A percentile compares a stretch with the other conserved stretches of the same genome.
These are phyloP conservation scores for Phylloscopus collybita DNA, from an alignment of 2,797 vertebrate genomes.

Conservation along the genomic window DNA sequence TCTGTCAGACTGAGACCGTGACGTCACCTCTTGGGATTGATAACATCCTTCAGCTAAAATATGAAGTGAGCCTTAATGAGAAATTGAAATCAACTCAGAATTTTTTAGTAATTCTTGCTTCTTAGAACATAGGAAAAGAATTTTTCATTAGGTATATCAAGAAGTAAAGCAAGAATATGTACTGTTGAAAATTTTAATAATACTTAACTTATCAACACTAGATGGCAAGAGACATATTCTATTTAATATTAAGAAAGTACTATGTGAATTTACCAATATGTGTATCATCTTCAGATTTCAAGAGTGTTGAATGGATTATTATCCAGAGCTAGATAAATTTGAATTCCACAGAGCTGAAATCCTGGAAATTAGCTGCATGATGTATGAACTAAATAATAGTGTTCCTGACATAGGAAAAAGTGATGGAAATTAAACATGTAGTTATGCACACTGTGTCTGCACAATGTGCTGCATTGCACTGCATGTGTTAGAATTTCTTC, in stretches of 20 bases:
- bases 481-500: constrained; percentile 93
- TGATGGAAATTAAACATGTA: constrained; percentile 88
- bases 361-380: constrained; percentile 78
- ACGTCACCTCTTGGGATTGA: constrained; percentile 70
- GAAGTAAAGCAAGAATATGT: constrained; percentile 57
- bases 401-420: constrained; percentile 82
- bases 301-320: constrained; percentile 62
- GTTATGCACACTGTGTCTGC: constrained; percentile 87
- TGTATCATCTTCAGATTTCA: constrained; percentile 50
- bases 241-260: constrained; percentile 54
- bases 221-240: constrained; percentile 63
- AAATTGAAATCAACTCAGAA: constrained; percentile 67
- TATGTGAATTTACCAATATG: constrained; percentile 58
- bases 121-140: constrained; percentile 70
- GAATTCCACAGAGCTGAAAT: constrained; percentile 70
- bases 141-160: constrained; percentile 51
- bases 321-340: constrained; percentile 68
- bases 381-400: constrained; percentile 81
- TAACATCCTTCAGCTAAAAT: constrained; percentile 70
- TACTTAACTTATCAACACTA: constrained; percentile 56
- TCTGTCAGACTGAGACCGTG: constrained; percentile 56
- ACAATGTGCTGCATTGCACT: constrained; percentile 87
- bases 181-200: constrained; percentile 65
- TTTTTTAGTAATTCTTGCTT: constrained; percentile 67
- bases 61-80: constrained; percentile 75